Base-by-base conservation (phyloP, 2,888 invertebrate species). In the Temnothorax unifasciatus region DNA sequence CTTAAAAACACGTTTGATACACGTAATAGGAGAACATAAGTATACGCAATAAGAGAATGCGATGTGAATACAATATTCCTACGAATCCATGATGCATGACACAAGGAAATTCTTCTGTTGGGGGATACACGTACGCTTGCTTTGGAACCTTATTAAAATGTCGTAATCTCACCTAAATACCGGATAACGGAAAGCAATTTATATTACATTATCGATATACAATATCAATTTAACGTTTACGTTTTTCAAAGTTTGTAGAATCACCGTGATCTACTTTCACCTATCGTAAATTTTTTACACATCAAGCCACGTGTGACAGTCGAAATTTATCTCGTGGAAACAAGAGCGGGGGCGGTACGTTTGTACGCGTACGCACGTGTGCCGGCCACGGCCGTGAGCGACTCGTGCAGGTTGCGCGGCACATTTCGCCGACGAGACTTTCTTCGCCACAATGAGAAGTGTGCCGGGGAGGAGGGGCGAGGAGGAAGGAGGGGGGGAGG, bases 361-460 rank as follows among this genome's bases (percentile, higher is more conserved):
- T 47, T 59, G 77, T 59, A 41, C 21, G 57, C 47, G 44, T 64
- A 50, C 69, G 59, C 59, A 77, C 47, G 64, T 50, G 44, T 54
- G 44, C 13, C 21, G n/a, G 21, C 15, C 29, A 63, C 21, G n/a
- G 34, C 15, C 29, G 77, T 6, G 61, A 61, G 34, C 34, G 38
- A 81, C 41, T 82, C 77, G 81, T 82, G 85, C 86, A 86, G 87
- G 87, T 90, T 88, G 86, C 87, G 87, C 89, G 92, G 88, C 90
- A 86, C 88, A 92, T 90, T 91, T 91, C 85, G 84, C 81, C 82
- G 86, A 82, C 83, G 87, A 85, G 89, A 91, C 90, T 93, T 91
- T 92, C 92, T 90, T 91, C 91, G 85, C 82, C 77, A 92, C 93
- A 92, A 91, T 91, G 88, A 89, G 88, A 90, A 92, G 92, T 92